Evolutionary conservation across 53 echinoderm and acorn worm genomes (phyloP).

Genomic region (Luidia sarsii): DNA sequence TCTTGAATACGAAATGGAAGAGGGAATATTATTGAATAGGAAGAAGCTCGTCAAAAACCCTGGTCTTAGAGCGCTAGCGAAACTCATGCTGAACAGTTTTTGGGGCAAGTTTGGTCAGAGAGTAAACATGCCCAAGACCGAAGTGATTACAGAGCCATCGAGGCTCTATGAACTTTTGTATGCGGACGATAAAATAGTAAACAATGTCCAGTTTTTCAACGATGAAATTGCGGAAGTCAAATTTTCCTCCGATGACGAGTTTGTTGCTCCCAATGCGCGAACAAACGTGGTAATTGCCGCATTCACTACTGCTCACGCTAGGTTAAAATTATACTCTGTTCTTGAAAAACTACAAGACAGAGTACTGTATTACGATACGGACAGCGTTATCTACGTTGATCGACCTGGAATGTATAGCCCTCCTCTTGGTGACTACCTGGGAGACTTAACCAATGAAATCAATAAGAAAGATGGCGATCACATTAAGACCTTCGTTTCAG

Average conservation of each 20-base stretch:
- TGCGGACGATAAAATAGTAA: not conserved
- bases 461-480: constrained; percentile 36
- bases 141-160: not conserved
- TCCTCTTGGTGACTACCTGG: constrained; percentile 32
- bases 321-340: constrained; percentile 27
- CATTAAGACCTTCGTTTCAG: constrained; percentile 23
- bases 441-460: constrained; percentile 41
- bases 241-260: not conserved
- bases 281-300: constrained; percentile 1
- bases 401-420: not conserved
- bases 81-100: constrained; percentile 69
- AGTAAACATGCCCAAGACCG: constrained; percentile 7
- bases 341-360: constrained; percentile 11
- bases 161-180: constrained; percentile 22
- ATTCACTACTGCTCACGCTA: constrained; percentile 37
- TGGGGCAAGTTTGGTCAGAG: constrained; percentile 68
- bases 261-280: not conserved
- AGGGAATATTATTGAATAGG: constrained; percentile 59
- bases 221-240: not conserved
- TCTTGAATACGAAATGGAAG: constrained; percentile 30
- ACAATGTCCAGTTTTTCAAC: not conserved
- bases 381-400: constrained; percentile 7
- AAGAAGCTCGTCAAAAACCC: constrained; percentile 62
- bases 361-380: constrained; percentile 36
- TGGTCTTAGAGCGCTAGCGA: constrained; percentile 64